These are phyloP conservation scores for Choreutis nemorana DNA, from an alignment of 2,888 invertebrate genomes.

Conservation along the genomic window DNA sequence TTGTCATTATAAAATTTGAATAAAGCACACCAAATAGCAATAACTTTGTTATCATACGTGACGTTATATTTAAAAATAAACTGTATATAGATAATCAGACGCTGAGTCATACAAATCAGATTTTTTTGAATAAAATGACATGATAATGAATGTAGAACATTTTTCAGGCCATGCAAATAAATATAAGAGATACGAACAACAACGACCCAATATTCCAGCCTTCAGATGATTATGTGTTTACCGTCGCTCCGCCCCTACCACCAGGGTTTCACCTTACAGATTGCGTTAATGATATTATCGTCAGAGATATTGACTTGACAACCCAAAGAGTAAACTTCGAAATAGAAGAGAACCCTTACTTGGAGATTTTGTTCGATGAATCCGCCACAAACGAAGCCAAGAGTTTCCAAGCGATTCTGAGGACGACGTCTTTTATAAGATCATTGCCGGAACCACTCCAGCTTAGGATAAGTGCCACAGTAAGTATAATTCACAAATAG, in stretches of 20 bases:
- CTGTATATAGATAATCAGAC: too few relatives aligned
- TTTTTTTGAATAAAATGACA: too few relatives aligned
- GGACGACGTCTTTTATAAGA: conserved; percentile 36
- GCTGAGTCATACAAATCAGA: too few relatives aligned
- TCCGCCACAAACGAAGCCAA: conserved; percentile 23
- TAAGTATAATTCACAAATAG: too few relatives aligned
- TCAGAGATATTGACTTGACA: conserved; percentile 61
- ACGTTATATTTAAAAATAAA: too few relatives aligned
- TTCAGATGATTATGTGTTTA: conserved; percentile 28
- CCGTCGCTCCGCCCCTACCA: conserved; percentile 52
- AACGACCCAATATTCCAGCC: conserved; percentile 44
- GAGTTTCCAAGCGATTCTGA: conserved; percentile 35
- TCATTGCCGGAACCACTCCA: conserved; percentile 31
- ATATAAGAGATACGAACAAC: conserved; percentile 58
- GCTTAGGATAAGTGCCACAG: conserved; percentile 43
- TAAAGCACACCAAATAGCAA: too few relatives aligned
- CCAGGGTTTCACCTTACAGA: conserved; percentile 45
- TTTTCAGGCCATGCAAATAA: conserved; percentile 41
- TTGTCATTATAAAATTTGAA: too few relatives aligned
- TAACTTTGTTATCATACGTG: too few relatives aligned
- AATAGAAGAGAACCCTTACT: conserved; percentile 37
- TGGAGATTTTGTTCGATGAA: conserved; percentile 35
- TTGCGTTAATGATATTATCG: conserved; percentile 42
- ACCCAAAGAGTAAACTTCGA: conserved; percentile 40
- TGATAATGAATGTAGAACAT: too few relatives aligned